Base-by-base conservation (phyloP, 2,797 vertebrate genomes). In the Peromyscus aztecus region DNA sequence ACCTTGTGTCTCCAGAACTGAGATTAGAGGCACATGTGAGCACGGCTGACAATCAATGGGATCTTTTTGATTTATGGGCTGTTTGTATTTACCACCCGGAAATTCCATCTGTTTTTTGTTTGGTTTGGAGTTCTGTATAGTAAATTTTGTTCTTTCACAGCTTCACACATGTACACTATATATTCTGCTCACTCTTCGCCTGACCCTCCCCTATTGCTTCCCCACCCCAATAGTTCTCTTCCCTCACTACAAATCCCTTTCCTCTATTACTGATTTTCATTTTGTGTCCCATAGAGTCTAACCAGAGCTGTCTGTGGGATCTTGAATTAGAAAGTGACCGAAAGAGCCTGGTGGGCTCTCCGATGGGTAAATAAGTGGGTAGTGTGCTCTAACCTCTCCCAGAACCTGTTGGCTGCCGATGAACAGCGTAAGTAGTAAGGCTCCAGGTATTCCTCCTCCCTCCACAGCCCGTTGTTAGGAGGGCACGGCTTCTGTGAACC, bases 101-200 rank as follows among this genome's bases (percentile, higher is more conserved):
- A 97, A 95, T 95, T 76, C 43, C 9, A 10, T 92, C 90, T 75
- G 59, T 43, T 93, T 95, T 86, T 43, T 4, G 43, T n/a, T 46
- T 67, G 61, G 9, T 67, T 52, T 24, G 10, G 19, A 67, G 11
- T 34, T 67, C 21, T 67, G 46, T 7, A 14, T 7, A 49, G 63
- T n/a, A 85, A 23, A 85, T 8, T 49, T 49, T 49, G 31, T n/a
- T 52, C 31, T 46, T 84, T 29, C 40, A 65, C 40, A 65, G 65
- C 40, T 46, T 31, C 61, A 46, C 40, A 34, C 59, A 34, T 21
- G 16, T 9, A 43, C 59, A 17, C 59, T 1, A 14, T 10, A 11
- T 12, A 46, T 23, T 6, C 27, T 65, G 82, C 27, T 31, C 40
- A 13, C 12, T 84, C 61, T 46, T 23, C 17, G 40, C 37, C 40